A percentile compares a stretch with the other conserved stretches of the same genome.
phyloP scores from a whole-genome alignment of 2,888 invertebrate species.

The Callosobruchus maculatus region DNA sequence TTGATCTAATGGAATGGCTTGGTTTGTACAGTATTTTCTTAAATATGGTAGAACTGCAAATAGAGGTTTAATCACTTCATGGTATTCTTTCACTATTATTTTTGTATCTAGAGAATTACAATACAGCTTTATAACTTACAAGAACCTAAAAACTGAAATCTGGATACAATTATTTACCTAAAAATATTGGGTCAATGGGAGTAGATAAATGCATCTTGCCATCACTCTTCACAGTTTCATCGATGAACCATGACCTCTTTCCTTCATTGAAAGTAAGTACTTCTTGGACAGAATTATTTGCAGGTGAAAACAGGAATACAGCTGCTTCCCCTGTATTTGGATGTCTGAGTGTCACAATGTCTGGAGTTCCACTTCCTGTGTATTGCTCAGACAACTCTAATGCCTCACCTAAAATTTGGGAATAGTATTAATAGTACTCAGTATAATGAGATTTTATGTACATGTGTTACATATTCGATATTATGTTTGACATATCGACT shows the following conservation, averaged over 20 bases:
- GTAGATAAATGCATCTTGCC: constrained; percentile 78
- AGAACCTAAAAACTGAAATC: neutral
- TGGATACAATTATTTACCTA: constrained; percentile 49
- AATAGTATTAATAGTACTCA: neutral
- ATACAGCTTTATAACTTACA: too few relatives aligned
- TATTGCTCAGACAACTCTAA: constrained; percentile 49
- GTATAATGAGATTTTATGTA: too few relatives aligned
- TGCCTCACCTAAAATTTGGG: constrained; percentile 50
- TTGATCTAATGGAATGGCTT: constrained; percentile 71
- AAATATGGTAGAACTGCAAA: constrained; percentile 70
- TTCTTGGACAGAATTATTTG: constrained; percentile 64
- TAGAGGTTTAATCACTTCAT: too few relatives aligned
- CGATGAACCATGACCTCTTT: constrained; percentile 77
- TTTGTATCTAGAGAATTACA: too few relatives aligned
- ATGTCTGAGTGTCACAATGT: constrained; percentile 64
- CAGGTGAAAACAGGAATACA: constrained; percentile 63
- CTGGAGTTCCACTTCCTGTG: constrained; percentile 49
- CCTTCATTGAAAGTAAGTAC: constrained; percentile 67
- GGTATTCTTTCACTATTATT: too few relatives aligned
- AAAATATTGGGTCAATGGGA: constrained; percentile 75
- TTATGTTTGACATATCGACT: too few relatives aligned
- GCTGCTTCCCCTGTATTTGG: constrained; percentile 62
- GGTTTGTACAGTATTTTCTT: constrained; percentile 62
- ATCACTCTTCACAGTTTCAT: constrained; percentile 75
- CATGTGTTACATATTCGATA: too few relatives aligned